These are phyloP conservation scores for Lottia scabra DNA, from an alignment of 2,888 invertebrate genomes.

Conservation along the genomic window DNA sequence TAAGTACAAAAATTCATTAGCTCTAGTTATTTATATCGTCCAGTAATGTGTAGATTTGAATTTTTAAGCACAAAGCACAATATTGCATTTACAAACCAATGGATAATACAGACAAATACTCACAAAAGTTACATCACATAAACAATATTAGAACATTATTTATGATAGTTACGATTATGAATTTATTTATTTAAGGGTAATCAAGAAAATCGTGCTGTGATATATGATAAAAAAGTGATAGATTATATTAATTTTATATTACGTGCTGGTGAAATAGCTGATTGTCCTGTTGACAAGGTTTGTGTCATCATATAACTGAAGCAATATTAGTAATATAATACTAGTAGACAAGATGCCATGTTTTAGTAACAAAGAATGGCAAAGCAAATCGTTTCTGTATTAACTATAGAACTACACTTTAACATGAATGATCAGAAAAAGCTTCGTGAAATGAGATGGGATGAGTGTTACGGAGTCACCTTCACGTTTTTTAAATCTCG, in stretches of 20 bases:
- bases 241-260: constrained; percentile 69
- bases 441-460: not conserved
- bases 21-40: too few species aligned
- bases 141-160: not conserved
- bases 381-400: not conserved
- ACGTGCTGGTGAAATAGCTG: constrained; percentile 62
- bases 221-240: constrained; percentile 66
- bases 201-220: constrained; percentile 64
- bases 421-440: not conserved
- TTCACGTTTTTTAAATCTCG: not conserved
- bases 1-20: constrained; percentile 37
- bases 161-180: not conserved
- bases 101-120: too few species aligned
- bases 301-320: too few species aligned
- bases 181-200: constrained; percentile 59
- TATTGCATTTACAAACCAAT: too few species aligned
- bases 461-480: too few species aligned
- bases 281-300: constrained; percentile 64
- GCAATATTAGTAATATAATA: too few species aligned
- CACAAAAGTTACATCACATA: too few species aligned
- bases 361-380: too few species aligned
- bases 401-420: not conserved
- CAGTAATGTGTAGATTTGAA: too few species aligned
- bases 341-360: too few species aligned
- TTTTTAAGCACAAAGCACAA: too few species aligned